Conservation (phyloP, 2,113 vertebrate genomes). For the Myiagra hebetior region DNA sequence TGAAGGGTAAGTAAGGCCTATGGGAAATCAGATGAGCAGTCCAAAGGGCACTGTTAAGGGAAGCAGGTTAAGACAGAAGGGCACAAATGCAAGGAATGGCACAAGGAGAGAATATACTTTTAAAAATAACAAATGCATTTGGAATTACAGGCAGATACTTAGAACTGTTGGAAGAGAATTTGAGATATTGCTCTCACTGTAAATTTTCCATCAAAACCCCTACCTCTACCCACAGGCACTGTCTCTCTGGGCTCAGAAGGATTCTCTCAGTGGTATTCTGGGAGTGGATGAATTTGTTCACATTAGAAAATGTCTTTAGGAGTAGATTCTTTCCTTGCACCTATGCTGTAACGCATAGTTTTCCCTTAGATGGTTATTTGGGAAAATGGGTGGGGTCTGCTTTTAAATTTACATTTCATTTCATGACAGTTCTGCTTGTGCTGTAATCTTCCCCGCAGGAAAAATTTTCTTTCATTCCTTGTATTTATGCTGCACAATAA, state of each 20-base stretch:
- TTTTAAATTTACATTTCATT: not conserved
- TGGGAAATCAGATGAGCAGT: not conserved
- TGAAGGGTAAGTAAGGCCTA: not conserved
- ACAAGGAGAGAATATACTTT: not conserved
- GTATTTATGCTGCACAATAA: not conserved
- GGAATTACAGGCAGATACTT: not conserved
- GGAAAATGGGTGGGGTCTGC: not conserved
- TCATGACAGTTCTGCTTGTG: not conserved
- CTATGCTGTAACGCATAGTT: not conserved
- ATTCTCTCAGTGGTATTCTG: not conserved
- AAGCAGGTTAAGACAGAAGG: not conserved
- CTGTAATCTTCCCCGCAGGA: not conserved
- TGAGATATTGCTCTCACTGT: not conserved
- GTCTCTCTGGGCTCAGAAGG: not conserved
- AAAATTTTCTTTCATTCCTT: not conserved
- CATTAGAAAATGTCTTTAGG: not conserved
- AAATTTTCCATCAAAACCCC: not conserved
- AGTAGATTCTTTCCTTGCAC: not conserved
- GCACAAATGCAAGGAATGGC: not conserved
- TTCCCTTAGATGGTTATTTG: not conserved
- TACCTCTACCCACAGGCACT: not conserved
- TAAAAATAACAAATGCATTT: not conserved
- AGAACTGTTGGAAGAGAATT: not conserved
- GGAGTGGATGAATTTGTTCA: not conserved
- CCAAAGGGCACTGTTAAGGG: not conserved